Base-by-base conservation (phyloP, 2,888 invertebrate species). In the Acanthosepion lycidas region DNA sequence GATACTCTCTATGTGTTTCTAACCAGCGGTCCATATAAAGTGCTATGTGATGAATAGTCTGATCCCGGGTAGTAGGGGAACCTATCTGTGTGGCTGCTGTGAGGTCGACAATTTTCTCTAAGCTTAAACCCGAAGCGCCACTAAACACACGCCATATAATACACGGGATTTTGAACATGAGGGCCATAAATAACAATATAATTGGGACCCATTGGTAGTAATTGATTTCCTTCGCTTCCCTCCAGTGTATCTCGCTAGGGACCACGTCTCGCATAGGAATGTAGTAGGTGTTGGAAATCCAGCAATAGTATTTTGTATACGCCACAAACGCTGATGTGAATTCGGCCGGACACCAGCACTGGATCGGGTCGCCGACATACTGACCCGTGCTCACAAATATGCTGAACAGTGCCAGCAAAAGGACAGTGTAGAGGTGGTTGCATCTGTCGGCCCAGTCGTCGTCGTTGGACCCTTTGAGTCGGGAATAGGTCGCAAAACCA, bases 131-230 rank as follows among this genome's bases (percentile, higher is more conserved):
- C 51, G 96, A 96, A n/a, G 95, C 95, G 26, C 96, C 96, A 93
- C 96, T 96, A 95, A 98, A 96, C 95, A 98, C 96, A 64, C 98
- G 96, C 98, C 98, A 98, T 33, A 98, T 95, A 78, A 98, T 96
- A 78, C 97, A 97, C 8, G 98, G 98, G 91, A 97, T 96, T 96
- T 97, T 98, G 96, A 98, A 98, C 59, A 98, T 96, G 95, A 98
- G 97, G 23, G 97, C 98, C 97, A 98, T 97, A 94, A 97, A 96
- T 91, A 98, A 97, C 33, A 98, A 97, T 94, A 98, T 97, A 96
- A 98, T 96, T 95, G 98, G 97, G 95, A 97, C 97, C 98, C 97
- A 97, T 95, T 97, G 97, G 96, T 97, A 97, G 95, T 97, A 97
- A 94, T 96, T 96, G 55, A 97, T 95, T 95, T 97, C 97, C 94